Evolutionary conservation across 2,888 invertebrate genomes (phyloP), one percentile per base, ranked within the genome.

Genomic region (Drepana falcataria): DNA sequence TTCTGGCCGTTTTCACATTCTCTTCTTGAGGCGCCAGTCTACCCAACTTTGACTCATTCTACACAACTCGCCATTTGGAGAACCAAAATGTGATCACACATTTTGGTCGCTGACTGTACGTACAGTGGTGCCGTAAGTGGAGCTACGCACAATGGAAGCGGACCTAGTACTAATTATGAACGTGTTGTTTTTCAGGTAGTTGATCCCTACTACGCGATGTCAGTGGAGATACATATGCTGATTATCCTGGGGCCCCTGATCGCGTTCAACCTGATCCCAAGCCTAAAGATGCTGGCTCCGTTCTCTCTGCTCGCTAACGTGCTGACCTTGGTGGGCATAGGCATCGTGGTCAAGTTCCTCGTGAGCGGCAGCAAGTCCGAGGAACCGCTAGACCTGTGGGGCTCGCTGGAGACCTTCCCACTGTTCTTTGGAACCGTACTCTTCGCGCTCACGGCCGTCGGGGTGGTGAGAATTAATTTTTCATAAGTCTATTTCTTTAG

Each of bases 381-480:
- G 0, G 75, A 92, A 2, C 73, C 90, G 2, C 69, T 87, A 52
- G 74, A 93, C 91, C 68, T 81, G 3, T 84, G 83, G 83, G 86
- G 86, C 2, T 79, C 85, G 0, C 37, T 68, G 0, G 55, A 55
- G n/a, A 73, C 78, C 3, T 93, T 95, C 72, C 96, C 97, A 0
- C 85, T 97, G 9, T 98, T 95, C 79, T 96, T 98, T 75, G 98
- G 98, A 1, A 98, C 97, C 0, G 96, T 96, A 2, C 91, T 98
- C 55, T 98, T 97, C 82, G 96, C 98, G 0, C 92, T 98, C 66
- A 98, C 95, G 66, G 95, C 95, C 1, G 95, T 95, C 41, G 95
- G 95, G 35, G 95, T 95, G 85, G 95, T 95, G 75, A 92, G 94
- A 83, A 21, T 21, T 21, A 21, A 21, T 21, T 21, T 21, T 21